Percentiles rank a stretch among this genome's conserved stretches.
Conservation (phyloP, 2,113 vertebrate species). For the Bothrops jararaca region DNA sequence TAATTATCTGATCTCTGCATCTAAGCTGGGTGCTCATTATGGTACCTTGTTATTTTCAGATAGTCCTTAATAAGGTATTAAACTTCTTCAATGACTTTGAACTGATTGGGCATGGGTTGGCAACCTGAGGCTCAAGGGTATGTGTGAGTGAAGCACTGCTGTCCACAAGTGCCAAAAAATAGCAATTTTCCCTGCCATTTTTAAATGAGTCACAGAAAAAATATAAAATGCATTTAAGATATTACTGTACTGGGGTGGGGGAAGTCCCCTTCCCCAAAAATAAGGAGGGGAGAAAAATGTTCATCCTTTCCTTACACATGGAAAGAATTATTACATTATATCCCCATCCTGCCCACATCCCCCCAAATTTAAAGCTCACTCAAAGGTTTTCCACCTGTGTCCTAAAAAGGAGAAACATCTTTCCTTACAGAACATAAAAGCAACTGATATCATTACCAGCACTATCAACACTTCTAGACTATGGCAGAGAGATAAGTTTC, state of each 20-base stretch:
- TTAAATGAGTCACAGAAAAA: not conserved
- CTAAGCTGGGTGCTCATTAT: not conserved
- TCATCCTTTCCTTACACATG: not conserved
- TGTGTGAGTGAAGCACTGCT: not conserved
- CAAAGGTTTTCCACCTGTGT: not conserved
- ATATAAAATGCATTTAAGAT: not conserved
- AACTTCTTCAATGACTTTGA: not conserved
- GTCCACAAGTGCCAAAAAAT: not conserved
- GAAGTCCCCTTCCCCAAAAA: not conserved
- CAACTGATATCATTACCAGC: not conserved
- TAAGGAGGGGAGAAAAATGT: not conserved
- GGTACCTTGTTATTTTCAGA: not conserved
- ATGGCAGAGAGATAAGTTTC: not conserved
- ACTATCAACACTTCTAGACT: not conserved
- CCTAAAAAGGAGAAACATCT: not conserved
- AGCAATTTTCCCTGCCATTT: not conserved
- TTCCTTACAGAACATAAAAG: not conserved
- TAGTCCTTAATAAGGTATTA: not conserved
- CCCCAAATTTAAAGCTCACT: not conserved
- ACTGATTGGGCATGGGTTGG: not conserved
- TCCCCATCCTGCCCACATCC: not conserved
- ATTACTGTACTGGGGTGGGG: not conserved
- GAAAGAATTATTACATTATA: not conserved
- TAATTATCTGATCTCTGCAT: not conserved
- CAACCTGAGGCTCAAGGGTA: not conserved